These are phyloP conservation scores for Drosophila biarmipes DNA, from an alignment of 1,140 invertebrate species.

Conservation along the genomic window DNA sequence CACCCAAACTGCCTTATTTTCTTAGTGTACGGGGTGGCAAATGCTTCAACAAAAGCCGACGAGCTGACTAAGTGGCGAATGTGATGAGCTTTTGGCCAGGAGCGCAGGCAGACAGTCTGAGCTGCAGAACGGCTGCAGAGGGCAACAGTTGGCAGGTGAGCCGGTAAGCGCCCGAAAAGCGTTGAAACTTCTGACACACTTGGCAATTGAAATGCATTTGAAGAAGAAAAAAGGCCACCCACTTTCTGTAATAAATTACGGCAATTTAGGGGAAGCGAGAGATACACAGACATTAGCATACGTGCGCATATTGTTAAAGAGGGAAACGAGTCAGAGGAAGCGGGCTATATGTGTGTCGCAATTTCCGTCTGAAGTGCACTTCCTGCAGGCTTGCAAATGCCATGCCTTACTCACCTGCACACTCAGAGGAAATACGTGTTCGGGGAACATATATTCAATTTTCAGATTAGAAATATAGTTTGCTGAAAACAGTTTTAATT, in stretches of 20 bases:
- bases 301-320: conserved; percentile 47
- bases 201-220: conserved; percentile 62
- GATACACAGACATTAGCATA: conserved; percentile 47
- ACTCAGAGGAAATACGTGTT: background rate
- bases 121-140: conserved; percentile 1
- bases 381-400: conserved; percentile 60
- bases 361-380: conserved; percentile 66
- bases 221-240: conserved; percentile 13
- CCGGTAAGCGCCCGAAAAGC: conserved; percentile 45
- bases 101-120: conserved; percentile 16
- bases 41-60: conserved; percentile 54
- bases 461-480: no score
- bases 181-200: conserved; percentile 67
- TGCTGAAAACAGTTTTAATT: no score
- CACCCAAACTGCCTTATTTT: background rate
- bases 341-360: conserved; percentile 64
- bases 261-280: conserved; percentile 56
- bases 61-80: conserved; percentile 58
- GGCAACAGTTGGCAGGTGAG: conserved; percentile 56
- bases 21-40: conserved; percentile 31
- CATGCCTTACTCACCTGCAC: conserved; percentile 20
- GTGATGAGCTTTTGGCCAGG: conserved; percentile 34
- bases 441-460: background rate
- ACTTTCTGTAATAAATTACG: conserved; percentile 67
- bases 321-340: conserved; percentile 23